Base-by-base conservation (phyloP, 2,888 invertebrate genomes). In the Hoplodrina ambigua region DNA sequence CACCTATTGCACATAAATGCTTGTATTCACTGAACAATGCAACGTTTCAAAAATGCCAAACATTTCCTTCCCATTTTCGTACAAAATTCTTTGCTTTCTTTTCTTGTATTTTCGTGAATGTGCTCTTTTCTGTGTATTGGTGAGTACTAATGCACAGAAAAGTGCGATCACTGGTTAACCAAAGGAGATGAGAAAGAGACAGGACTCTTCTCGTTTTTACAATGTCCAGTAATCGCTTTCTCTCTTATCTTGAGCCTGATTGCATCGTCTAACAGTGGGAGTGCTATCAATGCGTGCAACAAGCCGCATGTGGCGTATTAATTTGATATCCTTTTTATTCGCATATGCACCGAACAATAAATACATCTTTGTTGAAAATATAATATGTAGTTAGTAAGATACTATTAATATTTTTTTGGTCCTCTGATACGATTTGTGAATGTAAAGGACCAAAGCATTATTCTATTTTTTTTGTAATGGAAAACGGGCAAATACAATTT, bases 301-400 rank as follows among this genome's bases (percentile, higher is more conserved):
- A 83, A 84, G 88, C 82, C 85, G 72, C 89, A 88, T 72, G 82
- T 87, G 89, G 84, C 58, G 70, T 69, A 86, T 87, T 81, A 78
- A 87, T 85, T 86, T 87, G 82, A 89, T 89, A 82, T 75, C 75
- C 74, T 80, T 87, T 84, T 87, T 87, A 85, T 87, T 85, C 56
- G 81, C 83, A 81, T 61, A 67, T 79, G 80, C 70, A 56, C 37
- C 37, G 4, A 46, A 66, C 52, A 56, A 75, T 80, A 70, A 80
- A 67, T 80, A 71, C 62, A 11, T 52, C 19, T 30, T 46, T 17
- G 66, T 67, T 78, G 66, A 70, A 70, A 70, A 80, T 75, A 25
- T 25, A 25, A 80, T 75, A 25, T 25, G 2, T 2, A 25, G 25
- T 25, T 25, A 70, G 66, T 57, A 6, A 37, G 37, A 59, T 56